Base-by-base conservation (phyloP, 2,113 vertebrate genomes). In the Cricetomys ansorgei region DNA sequence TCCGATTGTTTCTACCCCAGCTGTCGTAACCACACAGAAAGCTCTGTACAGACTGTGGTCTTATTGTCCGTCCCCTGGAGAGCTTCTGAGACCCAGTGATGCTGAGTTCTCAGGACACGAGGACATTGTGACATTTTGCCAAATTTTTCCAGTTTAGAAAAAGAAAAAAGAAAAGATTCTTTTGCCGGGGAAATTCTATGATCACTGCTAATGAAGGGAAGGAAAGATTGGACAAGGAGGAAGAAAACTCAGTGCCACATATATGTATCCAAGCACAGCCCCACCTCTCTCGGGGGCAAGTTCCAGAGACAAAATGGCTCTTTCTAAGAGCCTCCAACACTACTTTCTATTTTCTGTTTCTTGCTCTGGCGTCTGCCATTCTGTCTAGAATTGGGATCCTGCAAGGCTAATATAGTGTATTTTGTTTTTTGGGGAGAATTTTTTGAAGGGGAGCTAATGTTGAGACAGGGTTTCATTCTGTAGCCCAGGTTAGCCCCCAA, bases 81-180 rank as follows among this genome's bases (percentile, higher is more conserved):
- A 92, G 92, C 76, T 94, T 97, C 97, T 97, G 81, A 97, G 85
- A 86, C 80, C 96, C 96, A 97, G 94, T 95, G 84, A 95, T 97
- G 94, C 83, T 67, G 88, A 88, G 91, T 93, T 95, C 85, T 13
- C 43, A 72, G 97, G 80, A 98, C 97, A 97, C 75, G 88, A 90
- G 96, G 59, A 95, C 96, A 97, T 50, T 94, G 97, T 97, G 95
- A 97, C 85, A 94, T 94, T 97, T 91, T 94, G 96, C 95, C 97
- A 96, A 92, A 92, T 83, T 92, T 96, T 97, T 96, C 96, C 95
- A 96, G 65, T 92, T 62, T 64, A 29, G 13, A 67, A 79, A 77
- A 50, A 29, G 57, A 53, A 31, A 19, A 80, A 57, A 55, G 31
- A 95, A 95, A 90, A 92, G 88, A 77, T 95, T 92, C 77, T 97